Evolutionary conservation across 2,113 vertebrate species (phyloP).

Genomic region (Diphyllodes magnificus): DNA sequence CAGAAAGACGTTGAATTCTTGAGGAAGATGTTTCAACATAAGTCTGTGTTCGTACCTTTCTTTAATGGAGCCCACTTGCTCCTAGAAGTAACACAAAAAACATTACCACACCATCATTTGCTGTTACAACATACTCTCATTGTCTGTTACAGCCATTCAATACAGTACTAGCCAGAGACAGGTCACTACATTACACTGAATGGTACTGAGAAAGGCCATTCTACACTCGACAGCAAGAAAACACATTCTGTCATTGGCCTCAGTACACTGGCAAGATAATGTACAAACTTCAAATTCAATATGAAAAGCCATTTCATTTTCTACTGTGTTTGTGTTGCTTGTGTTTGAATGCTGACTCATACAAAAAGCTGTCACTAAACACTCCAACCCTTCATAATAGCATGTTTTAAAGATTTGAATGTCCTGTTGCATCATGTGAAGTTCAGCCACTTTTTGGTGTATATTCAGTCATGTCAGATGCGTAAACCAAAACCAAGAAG

Average conservation of each 20-base stretch:
- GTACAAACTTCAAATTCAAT: background rate
- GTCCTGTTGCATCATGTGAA: background rate
- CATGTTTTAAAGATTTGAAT: background rate
- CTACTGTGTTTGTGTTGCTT: background rate
- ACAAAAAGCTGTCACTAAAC: background rate
- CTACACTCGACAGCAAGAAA: background rate
- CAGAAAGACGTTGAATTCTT: slow-evolving; percentile 90
- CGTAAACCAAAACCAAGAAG: background rate
- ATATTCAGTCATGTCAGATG: background rate
- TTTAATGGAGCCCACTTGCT: slow-evolving; percentile 97
- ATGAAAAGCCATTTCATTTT: background rate
- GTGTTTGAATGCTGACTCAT: background rate
- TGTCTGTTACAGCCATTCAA: background rate
- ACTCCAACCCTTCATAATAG: background rate
- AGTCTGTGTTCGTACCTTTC: slow-evolving; percentile 93
- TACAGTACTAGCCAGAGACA: background rate
- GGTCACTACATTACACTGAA: background rate
- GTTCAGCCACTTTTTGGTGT: background rate
- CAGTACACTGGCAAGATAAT: background rate
- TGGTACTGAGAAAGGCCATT: background rate
- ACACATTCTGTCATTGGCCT: background rate
- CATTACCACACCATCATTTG: background rate
- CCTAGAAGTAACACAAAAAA: slow-evolving; percentile 73
- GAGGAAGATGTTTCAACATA: slow-evolving; percentile 96
- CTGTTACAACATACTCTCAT: background rate